A percentile compares a stretch with the other conserved stretches of the same genome.
These are phyloP conservation scores for Melozone crissalis DNA, from an alignment of 2,113 vertebrate genomes.

Conservation along the genomic window DNA sequence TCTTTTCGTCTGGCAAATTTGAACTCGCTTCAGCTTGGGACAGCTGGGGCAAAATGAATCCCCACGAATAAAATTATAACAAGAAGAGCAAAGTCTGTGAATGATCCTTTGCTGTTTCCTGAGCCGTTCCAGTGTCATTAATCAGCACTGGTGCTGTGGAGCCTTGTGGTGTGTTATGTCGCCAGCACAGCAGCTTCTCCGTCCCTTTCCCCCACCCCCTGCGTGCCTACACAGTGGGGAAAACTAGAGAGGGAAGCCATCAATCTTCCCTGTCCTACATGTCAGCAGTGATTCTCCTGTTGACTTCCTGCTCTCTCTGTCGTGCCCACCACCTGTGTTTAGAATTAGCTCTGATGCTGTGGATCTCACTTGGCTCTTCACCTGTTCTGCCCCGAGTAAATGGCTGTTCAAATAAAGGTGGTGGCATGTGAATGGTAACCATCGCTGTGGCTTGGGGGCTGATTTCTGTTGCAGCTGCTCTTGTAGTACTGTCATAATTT, in stretches of 20 bases:
- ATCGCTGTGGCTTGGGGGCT: background rate
- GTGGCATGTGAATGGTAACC: background rate
- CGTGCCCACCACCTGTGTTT: constrained; percentile 78
- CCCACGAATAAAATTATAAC: constrained; percentile 57
- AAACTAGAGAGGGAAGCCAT: constrained; percentile 94
- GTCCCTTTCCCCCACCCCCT: constrained; percentile 76
- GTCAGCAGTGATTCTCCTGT: constrained; percentile 83
- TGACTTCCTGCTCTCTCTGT: constrained; percentile 70
- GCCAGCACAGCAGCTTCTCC: constrained; percentile 73
- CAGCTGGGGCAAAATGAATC: constrained; percentile 32
- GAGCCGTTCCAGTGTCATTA: constrained; percentile 88
- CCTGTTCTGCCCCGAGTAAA: constrained; percentile 50
- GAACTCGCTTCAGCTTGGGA: background rate
- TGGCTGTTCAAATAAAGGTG: constrained; percentile 23
- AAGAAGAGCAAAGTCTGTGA: constrained; percentile 70
- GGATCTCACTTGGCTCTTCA: constrained; percentile 68
- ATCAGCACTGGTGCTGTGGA: constrained; percentile 85
- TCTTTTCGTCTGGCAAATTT: background rate
- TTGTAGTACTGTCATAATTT: background rate
- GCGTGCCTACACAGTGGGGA: constrained; percentile 84
- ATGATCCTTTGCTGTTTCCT: constrained; percentile 67
- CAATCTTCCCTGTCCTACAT: constrained; percentile 90
- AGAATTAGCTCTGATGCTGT: constrained; percentile 71
- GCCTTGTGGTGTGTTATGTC: constrained; percentile 84
- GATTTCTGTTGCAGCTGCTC: constrained; percentile 24